Evolutionary conservation across 1,140 invertebrate genomes (phyloP), one percentile per base, ranked within the genome.

Genomic region (Bombus consobrinus): DNA sequence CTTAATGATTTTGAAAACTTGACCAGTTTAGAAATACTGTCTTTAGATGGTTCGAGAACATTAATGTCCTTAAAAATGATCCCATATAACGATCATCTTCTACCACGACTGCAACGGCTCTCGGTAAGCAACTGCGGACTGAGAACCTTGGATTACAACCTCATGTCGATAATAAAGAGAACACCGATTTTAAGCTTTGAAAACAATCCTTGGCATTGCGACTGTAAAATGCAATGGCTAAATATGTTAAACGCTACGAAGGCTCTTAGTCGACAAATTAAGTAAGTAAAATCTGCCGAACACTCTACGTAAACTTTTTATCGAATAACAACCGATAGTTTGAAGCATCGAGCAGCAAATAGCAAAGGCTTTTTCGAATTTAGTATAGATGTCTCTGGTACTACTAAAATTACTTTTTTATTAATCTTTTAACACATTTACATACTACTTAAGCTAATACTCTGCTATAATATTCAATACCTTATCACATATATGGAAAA

Each of bases 161-260:
- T 95, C 18, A 84, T 79, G 72, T 85, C 91, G 74, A 93, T 95
- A 87, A 87, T 95, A 81, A 88, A 94, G 85, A 93, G 91, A 78
- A 92, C 91, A 9, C 47, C 92, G 0, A 78, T 93, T 9, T 77
- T 95, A 4, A 93, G 94, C 81, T 81, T 96, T 8, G 93, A 94
- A 53, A 90, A 93, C 22, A 96, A 96, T 88, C 95, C 94, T 0
- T 96, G 95, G 95, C 86, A 85, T 2, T 96, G 95, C 78, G 94
- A 95, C 25, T 96, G 95, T 80, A 87, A 89, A 43, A 90, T 95
- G 91, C 93, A 94, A 37, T 95, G 95, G 95, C 75, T 96, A 0
- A 80, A 91, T 39, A 12, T 80, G 37, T 68, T 92, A 37, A 93
- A 95, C 64, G 82, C 89, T 9, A 92, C 93, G 0, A 93, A 66